These are phyloP conservation scores for Cottus gobio DNA, from an alignment of 2,113 vertebrate genomes.

Conservation along the genomic window DNA sequence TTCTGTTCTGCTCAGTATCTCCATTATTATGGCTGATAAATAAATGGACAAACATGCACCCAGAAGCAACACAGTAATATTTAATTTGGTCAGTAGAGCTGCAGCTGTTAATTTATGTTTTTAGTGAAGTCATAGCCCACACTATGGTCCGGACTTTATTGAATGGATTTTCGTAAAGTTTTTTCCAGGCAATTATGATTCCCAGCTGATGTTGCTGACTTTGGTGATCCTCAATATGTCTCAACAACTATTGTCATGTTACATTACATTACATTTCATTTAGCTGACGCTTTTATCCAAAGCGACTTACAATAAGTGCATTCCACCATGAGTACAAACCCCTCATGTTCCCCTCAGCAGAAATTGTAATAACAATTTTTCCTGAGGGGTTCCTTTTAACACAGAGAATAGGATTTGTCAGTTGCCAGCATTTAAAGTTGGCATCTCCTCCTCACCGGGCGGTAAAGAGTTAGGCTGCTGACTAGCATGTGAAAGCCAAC, in stretches of 20 bases:
- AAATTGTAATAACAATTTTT: neutral
- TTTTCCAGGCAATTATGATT: no score
- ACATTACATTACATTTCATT: no score
- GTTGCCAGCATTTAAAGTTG: neutral
- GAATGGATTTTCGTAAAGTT: neutral
- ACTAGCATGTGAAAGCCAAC: neutral
- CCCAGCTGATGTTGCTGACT: neutral
- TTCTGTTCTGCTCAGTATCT: neutral
- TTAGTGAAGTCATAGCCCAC: neutral
- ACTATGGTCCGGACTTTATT: neutral
- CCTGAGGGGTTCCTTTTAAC: neutral
- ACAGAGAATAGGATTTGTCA: neutral
- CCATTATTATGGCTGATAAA: neutral
- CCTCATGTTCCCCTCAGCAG: neutral
- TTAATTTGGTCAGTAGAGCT: neutral
- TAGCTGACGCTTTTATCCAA: no score
- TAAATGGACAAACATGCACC: constrained; percentile 4
- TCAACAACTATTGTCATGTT: neutral
- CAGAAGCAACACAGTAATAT: neutral
- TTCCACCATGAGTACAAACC: no score
- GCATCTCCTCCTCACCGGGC: neutral
- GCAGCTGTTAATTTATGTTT: neutral
- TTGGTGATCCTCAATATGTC: neutral
- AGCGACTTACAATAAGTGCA: no score
- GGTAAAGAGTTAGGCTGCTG: neutral